Evolutionary conservation across 30 jellyfish, hydroid and myxozoan genomes (phyloP).

Genomic region (Chironex yamaguchii): DNA sequence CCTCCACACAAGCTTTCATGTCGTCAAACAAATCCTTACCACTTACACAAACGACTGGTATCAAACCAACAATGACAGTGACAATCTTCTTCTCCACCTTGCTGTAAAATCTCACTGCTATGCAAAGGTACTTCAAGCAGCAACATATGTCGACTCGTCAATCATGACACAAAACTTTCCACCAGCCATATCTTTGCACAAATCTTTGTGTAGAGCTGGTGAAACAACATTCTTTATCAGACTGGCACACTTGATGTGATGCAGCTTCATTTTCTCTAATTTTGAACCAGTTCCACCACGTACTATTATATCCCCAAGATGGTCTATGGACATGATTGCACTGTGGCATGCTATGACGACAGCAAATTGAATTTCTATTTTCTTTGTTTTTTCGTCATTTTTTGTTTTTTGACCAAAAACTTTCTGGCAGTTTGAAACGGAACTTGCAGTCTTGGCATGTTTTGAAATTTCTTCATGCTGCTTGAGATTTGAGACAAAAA

Average conservation of each 20-base stretch:
- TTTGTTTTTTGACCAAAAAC: neutral
- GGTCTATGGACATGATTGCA: slow-evolving; percentile 56
- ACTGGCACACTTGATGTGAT: slow-evolving; percentile 39
- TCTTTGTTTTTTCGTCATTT: slow-evolving; percentile 37
- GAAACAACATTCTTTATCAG: slow-evolving; percentile 40
- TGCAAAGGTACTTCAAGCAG: slow-evolving; percentile 3
- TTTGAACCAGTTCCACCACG: slow-evolving; percentile 33
- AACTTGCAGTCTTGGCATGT: slow-evolving; percentile 45
- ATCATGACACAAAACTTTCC: slow-evolving; percentile 7
- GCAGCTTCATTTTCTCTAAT: slow-evolving; percentile 41
- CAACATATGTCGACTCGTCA: slow-evolving; percentile 31
- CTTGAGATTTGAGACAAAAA: slow-evolving; percentile 56
- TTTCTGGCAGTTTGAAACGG: slow-evolving; percentile 25
- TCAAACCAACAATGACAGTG: slow-evolving; percentile 50
- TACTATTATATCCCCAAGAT: slow-evolving; percentile 41
- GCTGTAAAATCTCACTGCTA: neutral
- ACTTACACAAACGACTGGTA: slow-evolving; percentile 58
- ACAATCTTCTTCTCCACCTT: slow-evolving; percentile 6
- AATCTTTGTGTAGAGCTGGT: slow-evolving; percentile 30
- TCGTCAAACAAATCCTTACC: slow-evolving; percentile 54
- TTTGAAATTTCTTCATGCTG: slow-evolving; percentile 57
- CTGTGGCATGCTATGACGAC: slow-evolving; percentile 71
- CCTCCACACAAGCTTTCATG: slow-evolving; percentile 17
- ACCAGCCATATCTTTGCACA: slow-evolving; percentile 41
- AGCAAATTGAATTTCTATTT: slow-evolving; percentile 59